Evolutionary conservation across 2,888 invertebrate species (phyloP).

Genomic region (Subacronicta megacephala): DNA sequence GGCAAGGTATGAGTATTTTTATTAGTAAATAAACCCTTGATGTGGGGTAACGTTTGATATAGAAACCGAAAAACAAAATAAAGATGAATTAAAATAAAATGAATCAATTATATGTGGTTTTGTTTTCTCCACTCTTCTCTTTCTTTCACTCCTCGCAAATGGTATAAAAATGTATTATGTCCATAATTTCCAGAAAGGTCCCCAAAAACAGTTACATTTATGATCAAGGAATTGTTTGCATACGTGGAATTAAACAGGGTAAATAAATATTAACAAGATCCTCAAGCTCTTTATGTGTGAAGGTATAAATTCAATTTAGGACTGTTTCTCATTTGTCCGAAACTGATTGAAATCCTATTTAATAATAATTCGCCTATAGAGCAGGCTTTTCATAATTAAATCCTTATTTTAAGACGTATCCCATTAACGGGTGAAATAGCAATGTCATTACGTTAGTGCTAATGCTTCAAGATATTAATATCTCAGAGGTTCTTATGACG

Average conservation of each 20-base stretch:
- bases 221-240: not conserved
- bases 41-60: too few species aligned
- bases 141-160: too few species aligned
- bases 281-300: not conserved
- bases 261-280: not conserved
- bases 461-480: conserved; percentile 29
- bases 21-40: too few species aligned
- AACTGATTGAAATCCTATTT: conserved; percentile 9
- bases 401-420: not conserved
- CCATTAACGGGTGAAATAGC: not conserved
- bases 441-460: conserved; percentile 3
- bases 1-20: too few species aligned
- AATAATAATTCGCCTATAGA: conserved; percentile 1
- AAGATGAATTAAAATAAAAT: too few species aligned
- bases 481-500: conserved; percentile 23
- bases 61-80: too few species aligned
- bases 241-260: not conserved
- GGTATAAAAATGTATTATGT: too few species aligned
- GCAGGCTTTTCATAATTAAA: conserved; percentile 3
- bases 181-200: too few species aligned
- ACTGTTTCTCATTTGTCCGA: not conserved
- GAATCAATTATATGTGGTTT: too few species aligned
- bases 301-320: not conserved
- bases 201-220: too few species aligned
- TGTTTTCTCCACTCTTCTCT: too few species aligned